phyloP scores from a whole-genome alignment of 2,113 vertebrate species.

The Guaruba guarouba region DNA sequence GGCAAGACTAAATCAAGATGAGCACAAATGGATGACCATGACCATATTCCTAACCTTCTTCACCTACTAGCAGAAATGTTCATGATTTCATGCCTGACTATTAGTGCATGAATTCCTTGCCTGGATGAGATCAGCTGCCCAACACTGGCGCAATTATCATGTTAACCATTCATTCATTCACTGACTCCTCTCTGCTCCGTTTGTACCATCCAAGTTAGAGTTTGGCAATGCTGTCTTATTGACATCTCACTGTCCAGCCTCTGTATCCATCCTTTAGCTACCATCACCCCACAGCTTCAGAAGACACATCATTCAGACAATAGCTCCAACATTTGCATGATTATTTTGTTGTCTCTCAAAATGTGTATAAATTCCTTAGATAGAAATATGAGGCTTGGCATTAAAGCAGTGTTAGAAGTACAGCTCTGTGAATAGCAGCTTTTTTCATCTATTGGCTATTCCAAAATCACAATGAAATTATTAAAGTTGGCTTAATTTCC shows the following conservation, averaged over 20 bases:
- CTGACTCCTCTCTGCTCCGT: not conserved
- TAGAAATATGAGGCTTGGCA: not conserved
- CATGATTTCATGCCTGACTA: not conserved
- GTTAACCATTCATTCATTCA: not conserved
- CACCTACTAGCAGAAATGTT: not conserved
- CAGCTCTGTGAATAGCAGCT: not conserved
- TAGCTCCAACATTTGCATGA: not conserved
- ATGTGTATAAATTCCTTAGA: not conserved
- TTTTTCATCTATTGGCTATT: not conserved
- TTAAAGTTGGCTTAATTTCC: not conserved
- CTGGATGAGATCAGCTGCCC: not conserved
- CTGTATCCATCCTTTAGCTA: not conserved
- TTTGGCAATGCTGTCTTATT: rapidly evolving
- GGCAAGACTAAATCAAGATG: not conserved
- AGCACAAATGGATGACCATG: not conserved
- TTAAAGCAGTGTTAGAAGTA: not conserved
- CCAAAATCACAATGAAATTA: not conserved
- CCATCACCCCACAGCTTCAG: not conserved
- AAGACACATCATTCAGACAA: not conserved
- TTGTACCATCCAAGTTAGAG: not conserved
- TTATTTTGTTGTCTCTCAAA: not conserved
- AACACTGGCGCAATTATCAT: not conserved
- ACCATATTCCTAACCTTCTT: not conserved
- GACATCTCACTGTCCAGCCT: not conserved
- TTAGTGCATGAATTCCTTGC: not conserved